Base-by-base conservation (phyloP, 2,113 vertebrate species). In the Myrmophylax atrothorax region DNA sequence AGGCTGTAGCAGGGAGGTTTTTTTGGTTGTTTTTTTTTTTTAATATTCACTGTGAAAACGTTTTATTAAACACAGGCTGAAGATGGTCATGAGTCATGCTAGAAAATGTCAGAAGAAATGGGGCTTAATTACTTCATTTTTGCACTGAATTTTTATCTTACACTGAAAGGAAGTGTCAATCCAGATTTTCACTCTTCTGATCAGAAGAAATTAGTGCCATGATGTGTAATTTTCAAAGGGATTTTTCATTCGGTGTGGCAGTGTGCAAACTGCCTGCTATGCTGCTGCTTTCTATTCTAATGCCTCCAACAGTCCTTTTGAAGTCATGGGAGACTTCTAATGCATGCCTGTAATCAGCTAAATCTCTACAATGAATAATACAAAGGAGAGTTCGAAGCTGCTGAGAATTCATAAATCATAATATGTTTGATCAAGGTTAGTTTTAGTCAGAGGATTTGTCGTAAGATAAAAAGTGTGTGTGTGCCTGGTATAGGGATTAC, bases 371-470 rank as follows among this genome's bases (percentile, higher is more conserved):
- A 20, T 72, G 77, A 88, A 73, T 78, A 50, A 47, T 42, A 67
- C 46, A 87, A 83, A 87, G 70, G n/a, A 66, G 38, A 46, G 53
- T 58, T 89, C 53, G 68, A 72, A 87, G 35, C 33, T 80, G 53
- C 40, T 62, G 82, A 72, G 79, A 92, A 92, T 96, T 84, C 58
- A 50, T 87, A 76, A 58, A 28, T 46, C 29, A 0, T 70, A 66
- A 40, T 82, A 49, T 82, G 80, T 76, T 92, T 94, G 85, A 82
- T 96, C 79, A 78, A 75, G 75, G 77, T 75, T 85, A 55, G 28
- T 82, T 52, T 87, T 72, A 86, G 50, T 69, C 58, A 76, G 75
- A 84, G 49, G 55, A 81, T 64, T 92, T 70, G 24, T 89, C 3
- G 1, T 56, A 83, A 89, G 62, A 70, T 69, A 68, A 42, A 90